Evolutionary conservation across 2,113 vertebrate genomes (phyloP).

Genomic region (Xenopus borealis): DNA sequence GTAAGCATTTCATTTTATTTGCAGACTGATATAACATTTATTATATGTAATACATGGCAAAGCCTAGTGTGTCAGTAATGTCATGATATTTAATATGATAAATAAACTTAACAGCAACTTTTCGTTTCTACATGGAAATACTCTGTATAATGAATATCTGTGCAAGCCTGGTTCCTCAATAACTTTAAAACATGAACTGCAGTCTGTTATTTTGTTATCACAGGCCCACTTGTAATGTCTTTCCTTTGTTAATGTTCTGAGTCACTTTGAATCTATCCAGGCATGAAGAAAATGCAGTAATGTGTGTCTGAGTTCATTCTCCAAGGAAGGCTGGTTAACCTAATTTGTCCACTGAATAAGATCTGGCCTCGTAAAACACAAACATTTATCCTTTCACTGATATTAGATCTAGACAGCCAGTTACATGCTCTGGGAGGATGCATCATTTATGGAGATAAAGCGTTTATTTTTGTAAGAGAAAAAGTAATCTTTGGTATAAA

Average conservation of each 20-base stretch:
- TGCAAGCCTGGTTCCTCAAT: no score
- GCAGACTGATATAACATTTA: no score
- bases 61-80: no score
- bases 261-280: conserved; percentile 2
- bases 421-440: no score
- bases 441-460: background rate
- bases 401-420: background rate
- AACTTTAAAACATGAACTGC: no score
- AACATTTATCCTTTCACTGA: conserved; percentile 14
- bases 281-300: background rate
- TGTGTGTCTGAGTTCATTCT: background rate
- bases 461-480: background rate
- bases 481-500: background rate
- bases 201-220: no score
- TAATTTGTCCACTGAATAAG: conserved; percentile 11
- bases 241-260: background rate
- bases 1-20: no score
- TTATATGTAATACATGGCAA: no score
- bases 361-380: background rate
- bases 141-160: no score
- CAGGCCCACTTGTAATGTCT: background rate
- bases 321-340: conserved; percentile 4
- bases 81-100: no score
- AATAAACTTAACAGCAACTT: no score
- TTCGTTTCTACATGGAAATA: no score